Evolutionary conservation across 92 coral and sea anemone genomes (phyloP).

Genomic region (Actinernus sp.): DNA sequence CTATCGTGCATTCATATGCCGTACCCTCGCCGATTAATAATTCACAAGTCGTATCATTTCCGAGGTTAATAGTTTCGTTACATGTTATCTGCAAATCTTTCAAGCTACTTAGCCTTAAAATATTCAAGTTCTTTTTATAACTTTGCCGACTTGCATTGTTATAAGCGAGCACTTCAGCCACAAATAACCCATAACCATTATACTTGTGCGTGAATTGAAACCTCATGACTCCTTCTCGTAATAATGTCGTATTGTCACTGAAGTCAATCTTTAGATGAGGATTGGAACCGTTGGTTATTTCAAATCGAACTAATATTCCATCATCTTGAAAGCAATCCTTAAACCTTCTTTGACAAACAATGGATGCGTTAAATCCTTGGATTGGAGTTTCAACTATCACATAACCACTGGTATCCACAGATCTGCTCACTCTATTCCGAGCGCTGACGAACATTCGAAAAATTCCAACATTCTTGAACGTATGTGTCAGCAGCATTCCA

Average conservation of each 20-base stretch:
- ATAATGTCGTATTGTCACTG: constrained; percentile 25
- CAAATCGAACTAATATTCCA: constrained; percentile 9
- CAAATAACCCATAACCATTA: constrained; percentile 12
- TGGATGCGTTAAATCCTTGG: constrained; percentile 20
- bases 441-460: constrained; percentile 40
- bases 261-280: constrained; percentile 41
- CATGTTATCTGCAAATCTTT: constrained; percentile 18
- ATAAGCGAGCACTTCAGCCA: constrained; percentile 20
- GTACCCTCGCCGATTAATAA: constrained; percentile 30
- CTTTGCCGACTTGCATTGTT: constrained; percentile 51
- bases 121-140: background rate
- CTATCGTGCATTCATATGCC: constrained; percentile 48
- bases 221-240: background rate
- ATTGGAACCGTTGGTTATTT: constrained; percentile 42
- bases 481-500: constrained; percentile 6
- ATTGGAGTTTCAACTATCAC: constrained; percentile 46
- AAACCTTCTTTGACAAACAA: constrained; percentile 45
- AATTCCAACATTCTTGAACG: constrained; percentile 10
- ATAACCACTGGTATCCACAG: constrained; percentile 18
- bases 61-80: constrained; percentile 35
- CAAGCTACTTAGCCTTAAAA: constrained; percentile 13
- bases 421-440: constrained; percentile 35
- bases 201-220: background rate
- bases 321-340: constrained; percentile 61
- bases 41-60: constrained; percentile 41